Evolutionary conservation across 2,888 invertebrate genomes (phyloP), one percentile per base, ranked within the genome.

Genomic region (Dysmachus trigonus): DNA sequence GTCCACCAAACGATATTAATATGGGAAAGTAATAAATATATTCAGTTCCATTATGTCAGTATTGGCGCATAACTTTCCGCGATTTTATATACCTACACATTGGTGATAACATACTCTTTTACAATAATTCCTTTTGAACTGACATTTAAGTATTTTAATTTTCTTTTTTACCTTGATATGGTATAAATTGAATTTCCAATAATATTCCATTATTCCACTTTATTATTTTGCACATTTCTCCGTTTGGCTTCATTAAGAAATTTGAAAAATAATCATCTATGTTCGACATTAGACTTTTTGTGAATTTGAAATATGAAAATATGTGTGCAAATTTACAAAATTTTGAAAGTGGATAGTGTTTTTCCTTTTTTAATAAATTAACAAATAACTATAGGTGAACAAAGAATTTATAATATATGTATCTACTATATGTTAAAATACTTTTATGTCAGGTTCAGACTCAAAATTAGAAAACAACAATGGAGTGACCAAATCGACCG

Each of bases 11-110:
- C 18, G 53, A 81, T 81, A 53, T 53, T 81, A 62, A 81, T 53
- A 51, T n/a, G 62, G 81, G 81, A 62, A 81, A 31, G 31, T 81
- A 62, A 62, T 62, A 62, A 62, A 62, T 62, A 62, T 22, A 62
- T 62, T 27, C 62, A 8, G 18, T 10, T 62, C 62, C 10, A 18
- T 62, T 27, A 13, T 22, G 22, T 62, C 7, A 22, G 62, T 62
- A 62, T 62, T 62, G 62, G 62, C 27, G 62, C 62, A 62, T 8
- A 62, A 10, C 2, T 62, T 10, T 8, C 15, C 10, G 27, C 1
- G 62, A 10, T 10, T 22, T 3, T 10, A 3, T 62, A 8, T 22
- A 27, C 22, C 0, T 22, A 62, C 22, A 62, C 2, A 62, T n/a
- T 47, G 47, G 15, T n/a, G 1, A 15, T 47, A n/a, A 47, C 38